These are phyloP conservation scores for Crotalus helleri DNA, from an alignment of 2,113 vertebrate genomes.

Conservation along the genomic window DNA sequence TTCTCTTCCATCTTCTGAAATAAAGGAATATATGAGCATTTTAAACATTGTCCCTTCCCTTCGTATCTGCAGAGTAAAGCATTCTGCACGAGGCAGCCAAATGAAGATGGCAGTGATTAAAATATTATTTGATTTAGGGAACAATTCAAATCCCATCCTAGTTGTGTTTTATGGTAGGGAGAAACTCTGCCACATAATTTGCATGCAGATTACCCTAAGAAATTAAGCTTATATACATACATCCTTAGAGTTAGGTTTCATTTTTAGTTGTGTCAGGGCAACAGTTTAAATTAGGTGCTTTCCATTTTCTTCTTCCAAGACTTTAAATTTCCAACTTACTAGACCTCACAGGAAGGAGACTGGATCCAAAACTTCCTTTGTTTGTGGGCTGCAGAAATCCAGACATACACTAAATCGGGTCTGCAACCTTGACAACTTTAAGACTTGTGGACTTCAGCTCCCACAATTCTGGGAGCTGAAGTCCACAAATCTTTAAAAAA, in stretches of 20 bases:
- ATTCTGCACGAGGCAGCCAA: neutral
- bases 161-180: neutral
- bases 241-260: neutral
- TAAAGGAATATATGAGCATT: neutral
- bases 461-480: too few species aligned
- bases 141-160: neutral
- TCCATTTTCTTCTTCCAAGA: neutral
- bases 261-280: neutral
- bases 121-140: neutral
- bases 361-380: neutral
- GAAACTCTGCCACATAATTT: neutral
- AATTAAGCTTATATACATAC: neutral
- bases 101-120: neutral
- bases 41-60: neutral
- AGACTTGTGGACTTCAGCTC: too few species aligned
- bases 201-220: neutral
- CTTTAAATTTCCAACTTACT: neutral
- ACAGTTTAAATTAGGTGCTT: neutral
- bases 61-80: neutral
- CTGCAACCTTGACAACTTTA: too few species aligned
- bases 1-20: neutral
- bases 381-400: neutral
- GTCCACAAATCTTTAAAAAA: too few species aligned
- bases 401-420: neutral
- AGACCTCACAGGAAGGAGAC: neutral